These are phyloP conservation scores for Dreissena polymorpha DNA, from an alignment of 1,140 invertebrate species.

Conservation along the genomic window DNA sequence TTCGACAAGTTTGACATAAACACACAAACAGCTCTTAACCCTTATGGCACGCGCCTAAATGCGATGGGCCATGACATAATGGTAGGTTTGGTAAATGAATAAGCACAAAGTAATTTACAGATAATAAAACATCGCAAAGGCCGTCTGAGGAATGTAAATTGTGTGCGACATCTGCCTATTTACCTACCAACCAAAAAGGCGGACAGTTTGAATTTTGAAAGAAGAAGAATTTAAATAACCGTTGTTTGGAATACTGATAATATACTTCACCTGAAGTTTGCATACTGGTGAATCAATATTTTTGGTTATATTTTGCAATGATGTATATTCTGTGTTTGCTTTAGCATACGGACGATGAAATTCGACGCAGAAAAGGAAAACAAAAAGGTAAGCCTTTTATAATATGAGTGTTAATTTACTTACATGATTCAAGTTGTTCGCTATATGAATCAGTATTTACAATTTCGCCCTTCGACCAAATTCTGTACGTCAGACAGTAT, in stretches of 20 bases:
- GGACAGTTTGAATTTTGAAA: not conserved
- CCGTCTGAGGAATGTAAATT: not conserved
- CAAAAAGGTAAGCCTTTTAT: not conserved
- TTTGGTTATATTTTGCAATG: not conserved
- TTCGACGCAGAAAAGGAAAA: conserved; percentile 7
- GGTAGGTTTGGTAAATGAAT: conserved; percentile 1
- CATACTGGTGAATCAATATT: not conserved
- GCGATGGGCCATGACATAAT: not conserved
- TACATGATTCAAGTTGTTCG: no score
- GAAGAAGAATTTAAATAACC: no score
- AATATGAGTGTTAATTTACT: no score
- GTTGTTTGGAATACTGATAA: no score
- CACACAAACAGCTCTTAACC: not conserved
- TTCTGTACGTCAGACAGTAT: no score
- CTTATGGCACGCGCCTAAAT: not conserved
- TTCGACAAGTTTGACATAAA: no score
- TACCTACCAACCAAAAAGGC: not conserved
- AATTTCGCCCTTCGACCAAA: no score
- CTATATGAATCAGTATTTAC: no score
- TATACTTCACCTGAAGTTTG: no score
- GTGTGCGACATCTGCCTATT: conserved; percentile 1
- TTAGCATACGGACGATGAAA: not conserved
- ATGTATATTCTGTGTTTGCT: not conserved
- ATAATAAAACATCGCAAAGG: not conserved
- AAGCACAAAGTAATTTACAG: not conserved